A percentile compares a stretch with the other conserved stretches of the same genome.
phyloP scores from a whole-genome alignment of 2,797 vertebrate species.

The Pipistrellus nathusii region DNA sequence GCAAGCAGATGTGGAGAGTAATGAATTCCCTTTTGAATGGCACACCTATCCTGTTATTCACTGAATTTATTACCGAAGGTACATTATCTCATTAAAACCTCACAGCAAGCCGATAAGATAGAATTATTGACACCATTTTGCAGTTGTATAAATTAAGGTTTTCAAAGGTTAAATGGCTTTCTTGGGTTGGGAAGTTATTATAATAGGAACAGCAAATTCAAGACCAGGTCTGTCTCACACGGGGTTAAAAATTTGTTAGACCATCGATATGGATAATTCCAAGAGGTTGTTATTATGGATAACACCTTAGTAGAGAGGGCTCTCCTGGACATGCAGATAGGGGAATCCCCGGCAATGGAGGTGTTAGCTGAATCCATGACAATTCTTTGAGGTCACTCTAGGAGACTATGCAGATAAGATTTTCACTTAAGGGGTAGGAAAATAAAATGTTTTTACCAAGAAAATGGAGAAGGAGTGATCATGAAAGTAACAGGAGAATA shows the following conservation, averaged over 20 bases:
- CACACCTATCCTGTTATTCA: neutral
- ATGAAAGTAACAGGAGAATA: neutral
- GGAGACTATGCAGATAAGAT: neutral
- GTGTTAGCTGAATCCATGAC: slow-evolving; percentile 57
- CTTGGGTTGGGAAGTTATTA: neutral
- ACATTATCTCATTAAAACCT: neutral
- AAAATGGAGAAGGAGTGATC: neutral
- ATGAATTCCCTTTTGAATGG: neutral
- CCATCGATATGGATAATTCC: neutral
- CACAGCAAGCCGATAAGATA: neutral
- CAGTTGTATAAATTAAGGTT: neutral
- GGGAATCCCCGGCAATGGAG: neutral
- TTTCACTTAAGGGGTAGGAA: neutral
- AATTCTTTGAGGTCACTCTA: neutral
- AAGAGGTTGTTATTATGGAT: slow-evolving; percentile 50
- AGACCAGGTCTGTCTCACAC: neutral
- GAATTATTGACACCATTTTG: neutral
- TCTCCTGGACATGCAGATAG: slow-evolving; percentile 18
- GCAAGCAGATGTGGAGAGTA: neutral
- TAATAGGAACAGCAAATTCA: slow-evolving; percentile 13
- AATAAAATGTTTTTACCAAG: slow-evolving; percentile 8
- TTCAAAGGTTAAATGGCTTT: neutral
- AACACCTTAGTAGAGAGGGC: slow-evolving; percentile 51
- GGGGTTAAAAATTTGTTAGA: neutral
- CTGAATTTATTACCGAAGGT: neutral